Conservation (phyloP, 1,140 invertebrate genomes). For the Acyrthosiphon pisum region DNA sequence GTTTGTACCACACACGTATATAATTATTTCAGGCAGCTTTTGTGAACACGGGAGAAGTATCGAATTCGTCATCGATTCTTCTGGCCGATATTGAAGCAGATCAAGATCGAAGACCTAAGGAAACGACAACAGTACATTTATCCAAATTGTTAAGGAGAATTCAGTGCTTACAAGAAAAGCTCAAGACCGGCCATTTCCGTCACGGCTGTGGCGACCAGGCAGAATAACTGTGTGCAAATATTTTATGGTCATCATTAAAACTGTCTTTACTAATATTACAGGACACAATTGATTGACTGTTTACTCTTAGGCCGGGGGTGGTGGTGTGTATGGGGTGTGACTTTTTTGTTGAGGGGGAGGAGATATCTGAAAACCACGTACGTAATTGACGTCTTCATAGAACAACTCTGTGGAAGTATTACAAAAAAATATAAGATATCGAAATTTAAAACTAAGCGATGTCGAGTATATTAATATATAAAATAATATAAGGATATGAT, state of each 20-base stretch:
- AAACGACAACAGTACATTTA: not conserved
- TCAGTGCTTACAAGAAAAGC: slow-evolving; percentile 8
- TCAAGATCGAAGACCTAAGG: not conserved
- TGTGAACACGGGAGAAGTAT: not conserved
- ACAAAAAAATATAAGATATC: too few relatives aligned
- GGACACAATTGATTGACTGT: not conserved
- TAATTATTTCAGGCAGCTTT: not conserved
- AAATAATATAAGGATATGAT: too few relatives aligned
- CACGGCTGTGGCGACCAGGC: not conserved
- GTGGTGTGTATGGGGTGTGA: too few relatives aligned
- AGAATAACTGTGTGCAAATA: not conserved
- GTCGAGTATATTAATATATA: too few relatives aligned
- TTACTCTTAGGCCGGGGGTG: too few relatives aligned
- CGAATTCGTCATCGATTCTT: not conserved
- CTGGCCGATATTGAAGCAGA: not conserved
- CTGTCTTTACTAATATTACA: not conserved
- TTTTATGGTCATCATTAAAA: not conserved
- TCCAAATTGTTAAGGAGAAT: not conserved
- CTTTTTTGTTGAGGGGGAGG: too few relatives aligned
- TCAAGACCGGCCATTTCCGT: slow-evolving; percentile 1
- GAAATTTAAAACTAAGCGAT: too few relatives aligned
- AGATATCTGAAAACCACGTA: too few relatives aligned
- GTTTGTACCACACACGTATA: not conserved
- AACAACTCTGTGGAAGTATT: too few relatives aligned
- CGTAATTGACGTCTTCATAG: too few relatives aligned